Evolutionary conservation across 2,888 invertebrate species (phyloP), one percentile per base, ranked within the genome.

Genomic region (Caenorhabditis auriculariae): DNA sequence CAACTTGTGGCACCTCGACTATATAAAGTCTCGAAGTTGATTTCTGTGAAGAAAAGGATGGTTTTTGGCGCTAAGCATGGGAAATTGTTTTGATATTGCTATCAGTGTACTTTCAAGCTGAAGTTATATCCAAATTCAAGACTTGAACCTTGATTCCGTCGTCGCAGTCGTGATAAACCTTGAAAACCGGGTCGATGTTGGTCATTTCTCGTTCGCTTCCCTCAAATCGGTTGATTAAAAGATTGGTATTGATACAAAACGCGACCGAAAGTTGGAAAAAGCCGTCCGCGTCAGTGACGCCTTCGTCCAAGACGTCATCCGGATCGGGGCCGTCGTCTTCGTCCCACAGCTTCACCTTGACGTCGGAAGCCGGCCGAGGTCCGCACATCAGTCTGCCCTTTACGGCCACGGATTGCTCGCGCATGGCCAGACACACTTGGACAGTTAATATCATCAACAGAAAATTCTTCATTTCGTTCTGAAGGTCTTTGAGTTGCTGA

Each of bases 111-210:
- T 45, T 6, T 6, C 9, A 19, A 12, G n/a, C 15, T 45, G 12
- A 7, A 26, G 23, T 26, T 27, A 7, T 45, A 12, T 12, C 45
- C 12, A 9, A 15, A 15, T 12, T 26, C 26, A 12, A 15, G n/a
- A n/a, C 15, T 27, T 23, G 9, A 45, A 26, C 9, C 54, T 70
- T 67, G 51, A 74, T 70, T 38, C 75, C 73, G 42, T 75, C 75
- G 42, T 75, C 71, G 29, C 72, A 74, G 44, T 74, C 74, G 55
- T 74, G 74, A 43, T 70, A 72, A 3, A 72, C 61, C 52, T 75
- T 75, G 73, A 75, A 75, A n/a, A 72, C 69, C 12, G 75, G 72
- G 39, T 75, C 75, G 54, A 75, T 75, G 56, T 70, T 66, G 43
- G 72, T 75, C 44, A 73, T 45, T 39, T 75, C 75, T 9, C 67